phyloP scores from a whole-genome alignment of 2,888 invertebrate species.

The Proisotoma minuta region DNA sequence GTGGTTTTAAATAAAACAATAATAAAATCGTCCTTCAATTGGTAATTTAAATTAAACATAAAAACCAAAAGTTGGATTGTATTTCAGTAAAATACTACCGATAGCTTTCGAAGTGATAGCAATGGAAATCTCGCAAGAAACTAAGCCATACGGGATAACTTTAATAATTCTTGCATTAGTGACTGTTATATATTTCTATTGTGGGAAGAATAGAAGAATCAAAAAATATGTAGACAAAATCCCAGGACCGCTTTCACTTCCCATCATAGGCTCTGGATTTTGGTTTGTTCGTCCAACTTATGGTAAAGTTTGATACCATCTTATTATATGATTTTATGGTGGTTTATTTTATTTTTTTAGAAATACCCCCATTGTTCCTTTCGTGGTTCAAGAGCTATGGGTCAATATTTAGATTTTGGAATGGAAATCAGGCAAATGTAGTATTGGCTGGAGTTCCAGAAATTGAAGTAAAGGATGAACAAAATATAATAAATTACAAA shows the following conservation, averaged over 20 bases:
- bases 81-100: background rate
- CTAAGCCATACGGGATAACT: background rate
- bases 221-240: slow-evolving; percentile 10
- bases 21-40: no score
- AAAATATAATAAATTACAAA: background rate
- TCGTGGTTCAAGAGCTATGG: slow-evolving; percentile 15
- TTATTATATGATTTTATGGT: background rate
- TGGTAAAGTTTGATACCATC: slow-evolving; percentile 10
- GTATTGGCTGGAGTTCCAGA: background rate
- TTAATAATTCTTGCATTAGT: background rate
- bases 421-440: slow-evolving; percentile 20
- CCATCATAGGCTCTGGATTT: slow-evolving; percentile 20
- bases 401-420: slow-evolving; percentile 9
- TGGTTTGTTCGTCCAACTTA: slow-evolving; percentile 16
- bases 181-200: slow-evolving; percentile 1
- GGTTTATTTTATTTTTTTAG: background rate
- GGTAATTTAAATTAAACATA: no score
- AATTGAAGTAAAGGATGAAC: slow-evolving; percentile 29
- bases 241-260: slow-evolving; percentile 14
- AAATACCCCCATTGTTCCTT: slow-evolving; percentile 4
- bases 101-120: background rate
- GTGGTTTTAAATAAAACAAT: no score
- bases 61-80: no score
- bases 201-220: slow-evolving; percentile 8
- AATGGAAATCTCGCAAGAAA: background rate